Conservation (phyloP, 2,113 vertebrate species). For the Tragulus kanchil region DNA sequence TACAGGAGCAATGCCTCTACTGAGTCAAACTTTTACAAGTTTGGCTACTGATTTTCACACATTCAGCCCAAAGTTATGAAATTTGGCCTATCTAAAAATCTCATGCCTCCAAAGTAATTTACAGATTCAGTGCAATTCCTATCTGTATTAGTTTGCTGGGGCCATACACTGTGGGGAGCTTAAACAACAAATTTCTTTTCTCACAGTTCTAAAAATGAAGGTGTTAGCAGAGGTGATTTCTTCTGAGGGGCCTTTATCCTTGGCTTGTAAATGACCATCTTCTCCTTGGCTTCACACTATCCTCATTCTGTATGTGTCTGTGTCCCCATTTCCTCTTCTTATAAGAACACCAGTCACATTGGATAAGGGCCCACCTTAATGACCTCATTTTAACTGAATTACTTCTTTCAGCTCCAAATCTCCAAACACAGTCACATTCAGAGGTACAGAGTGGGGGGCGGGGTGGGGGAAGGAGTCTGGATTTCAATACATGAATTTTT, state of each 20-base stretch:
- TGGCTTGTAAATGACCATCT: not conserved
- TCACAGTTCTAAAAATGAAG: not conserved
- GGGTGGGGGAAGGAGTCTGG: not conserved
- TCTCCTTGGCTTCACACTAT: not conserved
- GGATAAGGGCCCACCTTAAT: not conserved
- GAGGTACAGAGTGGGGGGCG: not conserved
- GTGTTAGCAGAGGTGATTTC: not conserved
- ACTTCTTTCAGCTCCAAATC: not conserved
- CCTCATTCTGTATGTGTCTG: not conserved
- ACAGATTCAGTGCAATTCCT: not conserved
- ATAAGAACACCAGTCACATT: not conserved
- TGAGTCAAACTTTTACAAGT: not conserved
- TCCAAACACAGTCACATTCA: not conserved
- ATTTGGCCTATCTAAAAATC: constrained; percentile 17
- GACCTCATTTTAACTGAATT: not conserved
- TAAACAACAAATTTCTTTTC: not conserved
- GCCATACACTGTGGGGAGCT: not conserved
- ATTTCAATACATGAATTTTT: not conserved
- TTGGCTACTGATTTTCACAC: constrained; percentile 33
- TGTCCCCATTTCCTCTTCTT: not conserved
- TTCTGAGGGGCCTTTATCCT: not conserved
- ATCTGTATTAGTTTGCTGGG: not conserved
- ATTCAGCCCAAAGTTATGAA: constrained; percentile 54
- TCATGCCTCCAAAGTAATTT: not conserved
- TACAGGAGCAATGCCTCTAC: not conserved